phyloP scores from a whole-genome alignment of 2,113 vertebrate genomes.

The Morone saxatilis region DNA sequence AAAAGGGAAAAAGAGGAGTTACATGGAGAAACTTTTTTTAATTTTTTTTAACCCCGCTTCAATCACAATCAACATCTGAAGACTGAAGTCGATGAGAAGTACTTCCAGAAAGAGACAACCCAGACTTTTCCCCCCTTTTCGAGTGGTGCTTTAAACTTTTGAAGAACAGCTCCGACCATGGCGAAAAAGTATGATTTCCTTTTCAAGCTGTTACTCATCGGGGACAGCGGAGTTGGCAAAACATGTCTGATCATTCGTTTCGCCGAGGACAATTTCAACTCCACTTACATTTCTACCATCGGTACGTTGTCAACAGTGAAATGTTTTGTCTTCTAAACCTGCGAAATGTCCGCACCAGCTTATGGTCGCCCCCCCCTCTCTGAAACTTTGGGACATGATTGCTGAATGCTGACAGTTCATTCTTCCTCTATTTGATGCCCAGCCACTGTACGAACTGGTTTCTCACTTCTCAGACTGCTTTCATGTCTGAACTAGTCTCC shows the following conservation, averaged over 20 bases:
- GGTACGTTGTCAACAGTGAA: slow-evolving; percentile 82
- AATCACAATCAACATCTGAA: neutral
- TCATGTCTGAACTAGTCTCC: slow-evolving; percentile 80
- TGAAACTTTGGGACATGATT: slow-evolving; percentile 1
- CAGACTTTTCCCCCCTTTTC: neutral
- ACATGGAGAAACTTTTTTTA: neutral
- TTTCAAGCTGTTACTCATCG: slow-evolving; percentile 93
- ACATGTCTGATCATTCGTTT: slow-evolving; percentile 96
- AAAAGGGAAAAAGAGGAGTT: slow-evolving; percentile 34
- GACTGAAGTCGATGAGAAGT: slow-evolving; percentile 20
- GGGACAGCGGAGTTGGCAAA: slow-evolving; percentile 96
- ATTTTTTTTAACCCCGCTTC: slow-evolving; percentile 1
- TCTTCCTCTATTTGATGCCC: slow-evolving; percentile 13
- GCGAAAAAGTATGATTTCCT: slow-evolving; percentile 97
- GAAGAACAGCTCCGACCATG: slow-evolving; percentile 73
- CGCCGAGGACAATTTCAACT: slow-evolving; percentile 95
- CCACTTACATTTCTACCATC: slow-evolving; percentile 96
- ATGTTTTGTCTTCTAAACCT: neutral
- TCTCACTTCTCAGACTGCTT: slow-evolving; percentile 40
- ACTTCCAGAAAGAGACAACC: neutral
- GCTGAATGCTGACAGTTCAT: slow-evolving; percentile 31
- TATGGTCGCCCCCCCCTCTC: neutral
- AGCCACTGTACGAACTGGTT: slow-evolving; percentile 59
- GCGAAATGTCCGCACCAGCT: slow-evolving; percentile 15
- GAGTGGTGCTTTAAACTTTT: neutral